Percentiles rank a stretch among this genome's conserved stretches.
These are phyloP conservation scores for Mimachlamys varia DNA, from an alignment of 2,888 invertebrate genomes.

Conservation along the genomic window DNA sequence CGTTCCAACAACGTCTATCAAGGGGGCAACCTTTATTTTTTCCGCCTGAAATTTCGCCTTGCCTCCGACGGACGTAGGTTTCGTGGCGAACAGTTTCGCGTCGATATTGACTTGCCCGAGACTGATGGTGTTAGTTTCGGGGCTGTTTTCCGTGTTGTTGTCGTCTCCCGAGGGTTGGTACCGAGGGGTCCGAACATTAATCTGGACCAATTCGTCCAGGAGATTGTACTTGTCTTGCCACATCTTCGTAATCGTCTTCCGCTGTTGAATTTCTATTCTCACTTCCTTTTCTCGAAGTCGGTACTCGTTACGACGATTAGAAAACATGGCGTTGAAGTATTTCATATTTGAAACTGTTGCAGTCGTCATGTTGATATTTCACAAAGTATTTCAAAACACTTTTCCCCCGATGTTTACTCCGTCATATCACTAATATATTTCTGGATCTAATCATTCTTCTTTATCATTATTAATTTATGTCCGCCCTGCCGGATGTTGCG, in stretches of 20 bases:
- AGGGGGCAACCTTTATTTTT: conserved; percentile 53
- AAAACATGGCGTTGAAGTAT: conserved; percentile 63
- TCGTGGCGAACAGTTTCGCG: conserved; percentile 60
- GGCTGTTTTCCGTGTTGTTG: not conserved
- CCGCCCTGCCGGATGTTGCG: too few relatives aligned
- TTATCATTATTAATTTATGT: not conserved
- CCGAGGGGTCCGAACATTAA: conserved; percentile 63
- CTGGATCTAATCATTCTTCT: not conserved
- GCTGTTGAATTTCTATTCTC: conserved; percentile 60
- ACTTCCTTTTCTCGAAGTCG: conserved; percentile 56
- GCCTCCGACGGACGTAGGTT: conserved; percentile 57
- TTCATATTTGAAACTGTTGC: conserved; percentile 51
- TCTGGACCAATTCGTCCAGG: conserved; percentile 63
- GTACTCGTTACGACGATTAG: conserved; percentile 60
- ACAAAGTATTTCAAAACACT: not conserved
- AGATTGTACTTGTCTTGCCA: conserved; percentile 66
- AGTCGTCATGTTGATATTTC: not conserved
- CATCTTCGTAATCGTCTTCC: conserved; percentile 59
- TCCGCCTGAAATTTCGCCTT: conserved; percentile 44
- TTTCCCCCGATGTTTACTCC: not conserved
- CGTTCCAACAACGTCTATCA: conserved; percentile 62
- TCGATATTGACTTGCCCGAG: conserved; percentile 60
- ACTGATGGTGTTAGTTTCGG: conserved; percentile 46
- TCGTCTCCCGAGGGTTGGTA: not conserved
- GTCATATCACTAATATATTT: not conserved